These are phyloP conservation scores for Riparia riparia DNA, from an alignment of 2,113 vertebrate species.

Conservation along the genomic window DNA sequence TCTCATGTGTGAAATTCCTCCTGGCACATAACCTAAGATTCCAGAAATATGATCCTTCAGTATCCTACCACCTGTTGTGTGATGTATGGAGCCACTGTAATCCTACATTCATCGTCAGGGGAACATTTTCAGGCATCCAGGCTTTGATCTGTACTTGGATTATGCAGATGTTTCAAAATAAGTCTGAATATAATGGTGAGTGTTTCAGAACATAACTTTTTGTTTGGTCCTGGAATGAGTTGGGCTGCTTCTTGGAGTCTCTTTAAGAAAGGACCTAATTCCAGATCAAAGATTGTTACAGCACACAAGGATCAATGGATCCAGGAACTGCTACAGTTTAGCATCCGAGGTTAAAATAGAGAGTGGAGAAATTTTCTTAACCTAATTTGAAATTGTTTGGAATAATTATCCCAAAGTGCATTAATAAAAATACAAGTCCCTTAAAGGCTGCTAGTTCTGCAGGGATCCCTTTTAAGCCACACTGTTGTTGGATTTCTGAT, in stretches of 20 bases:
- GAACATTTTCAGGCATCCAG: slow-evolving; percentile 4
- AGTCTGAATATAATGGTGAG: background rate
- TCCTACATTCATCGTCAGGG: background rate
- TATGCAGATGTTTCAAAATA: slow-evolving; percentile 3
- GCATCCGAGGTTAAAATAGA: background rate
- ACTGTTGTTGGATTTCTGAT: background rate
- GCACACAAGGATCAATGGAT: background rate
- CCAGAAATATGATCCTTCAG: background rate
- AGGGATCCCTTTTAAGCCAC: background rate
- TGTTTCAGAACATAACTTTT: background rate
- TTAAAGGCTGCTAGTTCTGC: background rate
- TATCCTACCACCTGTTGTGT: background rate
- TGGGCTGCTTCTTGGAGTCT: background rate
- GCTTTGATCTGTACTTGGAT: slow-evolving; percentile 21
- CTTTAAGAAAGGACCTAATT: background rate
- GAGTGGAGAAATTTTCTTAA: background rate
- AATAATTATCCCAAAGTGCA: background rate
- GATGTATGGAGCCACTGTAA: background rate
- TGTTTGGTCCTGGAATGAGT: background rate
- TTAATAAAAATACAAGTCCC: background rate
- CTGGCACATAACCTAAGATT: background rate
- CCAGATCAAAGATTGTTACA: background rate
- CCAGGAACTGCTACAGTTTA: background rate
- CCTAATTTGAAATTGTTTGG: background rate
- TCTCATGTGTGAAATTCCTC: slow-evolving; percentile 16